Percentiles rank a stretch among this genome's conserved stretches.
These are phyloP conservation scores for Cecidostiba fungosa DNA, from an alignment of 2,888 invertebrate species.

Conservation along the genomic window DNA sequence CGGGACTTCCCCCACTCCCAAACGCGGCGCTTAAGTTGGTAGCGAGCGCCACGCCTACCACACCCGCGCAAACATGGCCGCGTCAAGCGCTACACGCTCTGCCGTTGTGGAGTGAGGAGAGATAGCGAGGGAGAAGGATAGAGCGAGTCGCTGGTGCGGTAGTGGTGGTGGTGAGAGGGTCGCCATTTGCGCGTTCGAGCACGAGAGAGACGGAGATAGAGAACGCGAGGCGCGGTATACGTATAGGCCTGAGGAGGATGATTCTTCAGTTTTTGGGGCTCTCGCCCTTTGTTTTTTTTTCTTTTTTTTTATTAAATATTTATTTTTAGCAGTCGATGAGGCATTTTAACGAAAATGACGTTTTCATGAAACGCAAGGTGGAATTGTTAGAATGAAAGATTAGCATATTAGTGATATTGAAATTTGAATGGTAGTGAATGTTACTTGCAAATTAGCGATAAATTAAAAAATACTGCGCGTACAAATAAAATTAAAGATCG, in stretches of 20 bases:
- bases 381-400: no score
- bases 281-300: not conserved
- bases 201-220: constrained; percentile 7
- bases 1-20: constrained; percentile 67
- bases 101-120: constrained; percentile 4
- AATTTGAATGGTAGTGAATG: no score
- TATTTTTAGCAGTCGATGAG: not conserved
- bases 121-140: constrained; percentile 44
- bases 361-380: no score
- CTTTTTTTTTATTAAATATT: not conserved
- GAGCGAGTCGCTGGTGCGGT: not conserved
- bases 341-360: not conserved
- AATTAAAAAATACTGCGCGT: not conserved
- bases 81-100: constrained; percentile 66
- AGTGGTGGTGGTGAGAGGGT: constrained; percentile 29
- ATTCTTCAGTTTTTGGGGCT: not conserved
- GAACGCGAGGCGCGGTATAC: not conserved
- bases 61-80: constrained; percentile 80
- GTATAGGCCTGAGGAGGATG: not conserved
- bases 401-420: no score
- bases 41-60: constrained; percentile 76
- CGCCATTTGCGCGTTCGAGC: constrained; percentile 44
- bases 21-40: constrained; percentile 55
- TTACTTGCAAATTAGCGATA: no score
- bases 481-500: not conserved